These are phyloP conservation scores for Octonoba sinensis DNA, from an alignment of 2,888 invertebrate species.

Conservation along the genomic window DNA sequence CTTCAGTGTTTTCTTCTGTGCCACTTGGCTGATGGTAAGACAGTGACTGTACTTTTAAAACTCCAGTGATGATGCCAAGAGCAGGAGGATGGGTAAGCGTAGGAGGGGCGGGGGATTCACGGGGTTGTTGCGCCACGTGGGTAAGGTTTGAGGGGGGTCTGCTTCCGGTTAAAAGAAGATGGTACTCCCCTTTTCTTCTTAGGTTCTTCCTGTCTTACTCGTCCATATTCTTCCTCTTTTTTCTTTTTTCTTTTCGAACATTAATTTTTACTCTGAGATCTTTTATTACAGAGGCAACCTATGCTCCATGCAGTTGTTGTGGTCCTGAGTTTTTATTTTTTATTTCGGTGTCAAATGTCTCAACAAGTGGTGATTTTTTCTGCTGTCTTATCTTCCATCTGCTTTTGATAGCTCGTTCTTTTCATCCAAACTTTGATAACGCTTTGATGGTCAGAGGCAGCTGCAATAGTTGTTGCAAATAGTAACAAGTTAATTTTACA, in stretches of 20 bases:
- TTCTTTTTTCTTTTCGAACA: conserved; percentile 9
- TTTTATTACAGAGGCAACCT: conserved; percentile 20
- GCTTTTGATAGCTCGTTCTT: too few relatives aligned
- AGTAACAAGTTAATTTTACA: too few relatives aligned
- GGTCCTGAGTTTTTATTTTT: conserved; percentile 17
- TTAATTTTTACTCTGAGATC: conserved; percentile 12
- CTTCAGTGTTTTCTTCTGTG: neutral
- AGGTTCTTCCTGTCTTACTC: conserved; percentile 16
- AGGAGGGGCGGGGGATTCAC: conserved; percentile 16
- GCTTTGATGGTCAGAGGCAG: too few relatives aligned
- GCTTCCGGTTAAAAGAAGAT: conserved; percentile 44
- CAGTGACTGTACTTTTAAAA: conserved; percentile 50
- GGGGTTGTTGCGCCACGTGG: conserved; percentile 54
- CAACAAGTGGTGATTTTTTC: conserved; percentile 40
- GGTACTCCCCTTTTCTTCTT: conserved; percentile 31
- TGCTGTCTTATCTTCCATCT: too few relatives aligned
- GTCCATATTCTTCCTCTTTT: conserved; percentile 13
- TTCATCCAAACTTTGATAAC: too few relatives aligned
- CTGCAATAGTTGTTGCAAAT: too few relatives aligned
- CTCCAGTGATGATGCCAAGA: conserved; percentile 22
- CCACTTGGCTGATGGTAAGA: conserved; percentile 31
- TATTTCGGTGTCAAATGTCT: conserved; percentile 17
- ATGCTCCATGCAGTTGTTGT: conserved; percentile 1
- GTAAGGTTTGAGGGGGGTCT: conserved; percentile 49
- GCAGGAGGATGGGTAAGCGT: conserved; percentile 8